Evolutionary conservation across 2,888 invertebrate species (phyloP).

Genomic region (Phytoseiulus persimilis): DNA sequence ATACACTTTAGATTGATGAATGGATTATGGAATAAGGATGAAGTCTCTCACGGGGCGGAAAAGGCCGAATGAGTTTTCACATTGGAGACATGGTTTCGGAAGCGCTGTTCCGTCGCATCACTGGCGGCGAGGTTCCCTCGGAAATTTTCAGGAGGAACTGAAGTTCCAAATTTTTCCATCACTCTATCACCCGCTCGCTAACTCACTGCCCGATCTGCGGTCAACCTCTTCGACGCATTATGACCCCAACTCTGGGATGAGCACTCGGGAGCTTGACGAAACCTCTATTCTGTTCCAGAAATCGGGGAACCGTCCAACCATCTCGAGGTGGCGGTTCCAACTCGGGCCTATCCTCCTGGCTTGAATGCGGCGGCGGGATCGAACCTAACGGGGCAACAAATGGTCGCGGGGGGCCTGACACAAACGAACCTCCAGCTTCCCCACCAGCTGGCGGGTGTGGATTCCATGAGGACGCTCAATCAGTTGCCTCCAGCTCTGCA

Average conservation of each 20-base stretch:
- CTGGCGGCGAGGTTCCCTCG: too few relatives aligned
- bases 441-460: constrained; percentile 9
- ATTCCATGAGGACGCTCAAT: constrained; percentile 18
- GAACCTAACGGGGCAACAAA: background rate
- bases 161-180: too few relatives aligned
- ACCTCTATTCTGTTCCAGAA: background rate
- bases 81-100: too few relatives aligned
- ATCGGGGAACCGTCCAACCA: constrained; percentile 37
- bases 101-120: too few relatives aligned
- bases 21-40: background rate
- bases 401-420: background rate
- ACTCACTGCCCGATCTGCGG: too few relatives aligned
- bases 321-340: constrained; percentile 27
- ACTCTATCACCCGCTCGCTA: too few relatives aligned
- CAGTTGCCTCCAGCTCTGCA: constrained; percentile 38
- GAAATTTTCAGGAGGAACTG: too few relatives aligned
- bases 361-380: constrained; percentile 14
- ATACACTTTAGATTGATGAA: background rate
- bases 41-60: too few relatives aligned
- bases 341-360: constrained; percentile 30
- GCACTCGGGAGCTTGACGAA: background rate
- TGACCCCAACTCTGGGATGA: background rate
- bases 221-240: too few relatives aligned
- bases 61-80: too few relatives aligned
- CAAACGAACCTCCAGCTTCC: constrained; percentile 29